Evolutionary conservation across 2,888 invertebrate species (phyloP), one percentile per base, ranked within the genome.

Genomic region (Caenorhabditis plicata): DNA sequence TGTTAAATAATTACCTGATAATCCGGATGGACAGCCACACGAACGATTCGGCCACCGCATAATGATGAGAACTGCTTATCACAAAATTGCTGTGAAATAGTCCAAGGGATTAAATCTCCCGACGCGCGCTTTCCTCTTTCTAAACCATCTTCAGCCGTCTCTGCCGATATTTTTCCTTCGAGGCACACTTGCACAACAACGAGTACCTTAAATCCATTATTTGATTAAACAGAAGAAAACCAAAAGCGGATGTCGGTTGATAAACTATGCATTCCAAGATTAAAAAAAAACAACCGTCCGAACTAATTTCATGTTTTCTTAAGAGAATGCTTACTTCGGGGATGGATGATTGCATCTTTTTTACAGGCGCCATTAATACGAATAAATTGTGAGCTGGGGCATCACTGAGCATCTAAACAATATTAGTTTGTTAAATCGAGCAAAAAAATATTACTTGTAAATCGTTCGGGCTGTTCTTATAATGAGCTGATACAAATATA

Each of bases 391-490:
- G 98, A 1, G 94, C 94, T 0, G 98, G 96, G 15, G 98, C 96
- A 83, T 99, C 98, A 13, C 95, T 92, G 85, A 99, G 87, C 87
- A 98, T 88, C 85, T 98, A 64, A 4, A 68, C 31, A 50, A 40
- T 27, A n/a, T 15, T 17, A 3, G 17, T 13, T 39, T 26, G 29
- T 19, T 8, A 35, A 27, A 22, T 40, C n/a, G 13, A n/a, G 22
- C n/a, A 33, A 23, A 19, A 22, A 13, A 20, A 47, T 42, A 22
- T n/a, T 9, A 69, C 69, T 53, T 70, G 96, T 35, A 98, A 85
- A 85, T 99, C 98, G 83, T 99, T 95, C 0, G 98, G 98, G 51
- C 91, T 91, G 85, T 98, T 99, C 88, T 96, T 98, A 82, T 99
- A 98, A 85, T 98, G 98, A 5, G 96, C 95, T 0, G 98, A 88